phyloP scores from a whole-genome alignment of 2,113 vertebrate species.

The Peromyscus polionotus region DNA sequence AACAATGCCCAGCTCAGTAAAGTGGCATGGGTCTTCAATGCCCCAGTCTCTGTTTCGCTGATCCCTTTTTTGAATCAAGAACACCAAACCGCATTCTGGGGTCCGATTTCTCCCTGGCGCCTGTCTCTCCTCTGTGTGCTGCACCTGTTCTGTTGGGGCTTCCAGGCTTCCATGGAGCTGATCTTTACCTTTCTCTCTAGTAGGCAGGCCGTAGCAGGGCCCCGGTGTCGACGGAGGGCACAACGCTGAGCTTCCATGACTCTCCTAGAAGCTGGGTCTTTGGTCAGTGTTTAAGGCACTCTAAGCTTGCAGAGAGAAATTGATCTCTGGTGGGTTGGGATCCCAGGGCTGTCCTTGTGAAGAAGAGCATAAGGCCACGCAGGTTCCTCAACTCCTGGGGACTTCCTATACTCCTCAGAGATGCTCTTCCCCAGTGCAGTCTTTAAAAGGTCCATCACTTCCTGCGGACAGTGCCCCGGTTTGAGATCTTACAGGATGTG shows the following conservation, averaged over 20 bases:
- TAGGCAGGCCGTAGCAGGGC: not conserved
- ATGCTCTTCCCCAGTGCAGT: not conserved
- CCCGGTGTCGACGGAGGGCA: not conserved
- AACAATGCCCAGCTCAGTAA: not conserved
- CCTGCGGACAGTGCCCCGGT: not conserved
- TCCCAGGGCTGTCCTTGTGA: not conserved
- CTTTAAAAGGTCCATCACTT: not conserved
- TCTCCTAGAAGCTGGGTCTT: not conserved
- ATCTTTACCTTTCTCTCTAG: not conserved
- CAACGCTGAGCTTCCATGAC: not conserved
- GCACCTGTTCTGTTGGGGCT: fast-evolving
- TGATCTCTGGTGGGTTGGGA: not conserved
- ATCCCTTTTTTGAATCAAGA: not conserved
- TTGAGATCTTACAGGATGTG: not conserved
- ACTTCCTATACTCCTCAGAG: not conserved
- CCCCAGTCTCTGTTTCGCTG: not conserved
- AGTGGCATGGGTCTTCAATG: not conserved
- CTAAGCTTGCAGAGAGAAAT: not conserved
- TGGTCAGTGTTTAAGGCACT: not conserved
- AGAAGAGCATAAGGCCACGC: not conserved
- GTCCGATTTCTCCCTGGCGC: not conserved
- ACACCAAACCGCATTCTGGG: not conserved
- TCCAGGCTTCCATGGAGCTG: too few relatives aligned
- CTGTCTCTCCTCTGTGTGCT: not conserved
- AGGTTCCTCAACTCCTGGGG: not conserved